Base-by-base conservation (phyloP, 2,888 invertebrate species). In the Itoplectis maculator region DNA sequence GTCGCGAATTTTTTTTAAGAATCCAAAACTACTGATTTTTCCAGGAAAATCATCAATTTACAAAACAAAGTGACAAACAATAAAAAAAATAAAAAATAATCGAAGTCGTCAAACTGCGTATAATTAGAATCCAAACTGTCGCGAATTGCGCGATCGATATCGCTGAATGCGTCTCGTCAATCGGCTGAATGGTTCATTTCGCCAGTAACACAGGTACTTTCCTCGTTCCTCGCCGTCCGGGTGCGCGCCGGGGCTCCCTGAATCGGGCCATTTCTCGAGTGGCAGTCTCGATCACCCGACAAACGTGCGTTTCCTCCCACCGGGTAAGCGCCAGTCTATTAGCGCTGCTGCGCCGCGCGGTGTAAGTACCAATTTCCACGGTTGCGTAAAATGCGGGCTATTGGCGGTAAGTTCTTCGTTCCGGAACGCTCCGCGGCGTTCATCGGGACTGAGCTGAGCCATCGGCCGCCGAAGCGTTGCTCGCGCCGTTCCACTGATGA, bases 351-450 rank as follows among this genome's bases (percentile, higher is more conserved):
- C 35, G n/a, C n/a, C n/a, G n/a, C 37, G 7, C 37, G 8, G 15
- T 61, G 37, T 15, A 18, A 61, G 83, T 85, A 87, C 84, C 86
- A 85, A 88, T 90, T 89, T 89, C 87, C 88, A 88, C 84, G 83
- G 87, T 89, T 88, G 89, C 88, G 89, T 89, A 90, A 90, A 88
- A 87, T 85, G 74, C 69, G 49, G 47, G 45, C 5, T 59, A 56
- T 45, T 42, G 45, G 59, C 37, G 59, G 51, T 13, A 68, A 54
- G 20, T 23, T 61, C 37, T 37, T 18, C 18, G 40, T 61, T 61
- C 37, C 61, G 37, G 40, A 35, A 59, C 18, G n/a, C n/a, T n/a
- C n/a, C 61, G 47, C 47, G 8, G 18, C 9, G 56, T 35, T 18
- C 56, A 59, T 59, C 42, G 42, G 29, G 56, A 18, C 61, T 8